Evolutionary conservation across 2,888 invertebrate species (phyloP).

Genomic region (Torymus tubicola): DNA sequence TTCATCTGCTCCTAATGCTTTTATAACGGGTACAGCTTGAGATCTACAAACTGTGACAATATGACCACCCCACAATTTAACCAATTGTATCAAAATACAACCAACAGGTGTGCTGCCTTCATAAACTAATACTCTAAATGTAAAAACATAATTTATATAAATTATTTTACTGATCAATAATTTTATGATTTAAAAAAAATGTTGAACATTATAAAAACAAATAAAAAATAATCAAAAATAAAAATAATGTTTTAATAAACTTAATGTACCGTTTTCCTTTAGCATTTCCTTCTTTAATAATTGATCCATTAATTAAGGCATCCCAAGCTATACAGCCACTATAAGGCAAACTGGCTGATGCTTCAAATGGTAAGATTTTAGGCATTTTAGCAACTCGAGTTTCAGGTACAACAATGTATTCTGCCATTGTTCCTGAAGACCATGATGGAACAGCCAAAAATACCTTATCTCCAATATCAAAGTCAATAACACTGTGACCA

Average conservation of each 20-base stretch:
- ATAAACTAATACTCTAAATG: conserved; percentile 78
- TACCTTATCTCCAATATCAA: conserved; percentile 82
- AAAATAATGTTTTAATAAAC: neutral
- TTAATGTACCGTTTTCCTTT: conserved; percentile 77
- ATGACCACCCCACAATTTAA: conserved; percentile 79
- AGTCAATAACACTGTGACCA: conserved; percentile 79
- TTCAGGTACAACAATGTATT: conserved; percentile 79
- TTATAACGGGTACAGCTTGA: conserved; percentile 78
- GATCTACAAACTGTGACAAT: conserved; percentile 78
- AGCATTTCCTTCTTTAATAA: conserved; percentile 77
- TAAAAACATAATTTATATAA: conserved; percentile 24
- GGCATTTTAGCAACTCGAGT: conserved; percentile 79
- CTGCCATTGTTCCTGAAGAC: conserved; percentile 79
- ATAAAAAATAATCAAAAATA: too few relatives aligned
- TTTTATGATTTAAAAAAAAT: too few relatives aligned
- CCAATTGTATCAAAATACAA: conserved; percentile 80
- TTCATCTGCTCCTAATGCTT: conserved; percentile 79
- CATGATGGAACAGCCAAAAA: conserved; percentile 80
- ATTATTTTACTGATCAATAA: neutral
- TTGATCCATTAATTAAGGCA: conserved; percentile 77
- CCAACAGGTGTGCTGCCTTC: conserved; percentile 80
- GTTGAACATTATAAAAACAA: too few relatives aligned
- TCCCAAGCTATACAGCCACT: conserved; percentile 80
- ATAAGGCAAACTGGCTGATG: conserved; percentile 80
- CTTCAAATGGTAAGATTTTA: conserved; percentile 79